Evolutionary conservation across 2,113 vertebrate species (phyloP).

Genomic region (Taxidea taxus): DNA sequence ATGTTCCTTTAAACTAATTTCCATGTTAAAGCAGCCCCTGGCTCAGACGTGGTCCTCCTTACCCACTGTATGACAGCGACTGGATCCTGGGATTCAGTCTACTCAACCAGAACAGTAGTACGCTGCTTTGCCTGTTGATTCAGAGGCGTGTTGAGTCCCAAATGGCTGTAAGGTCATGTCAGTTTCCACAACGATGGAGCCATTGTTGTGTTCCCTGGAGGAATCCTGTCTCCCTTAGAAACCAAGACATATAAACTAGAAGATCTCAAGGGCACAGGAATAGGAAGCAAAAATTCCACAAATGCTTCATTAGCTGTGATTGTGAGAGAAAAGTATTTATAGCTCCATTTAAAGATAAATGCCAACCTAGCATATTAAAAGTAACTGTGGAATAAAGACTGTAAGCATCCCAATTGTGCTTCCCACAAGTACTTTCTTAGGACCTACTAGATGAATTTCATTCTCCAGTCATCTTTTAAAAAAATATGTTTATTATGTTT

Average conservation of each 20-base stretch:
- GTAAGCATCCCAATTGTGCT: neutral
- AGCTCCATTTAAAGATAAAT: neutral
- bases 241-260: neutral
- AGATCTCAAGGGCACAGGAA: neutral
- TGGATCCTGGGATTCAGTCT: fast-evolving
- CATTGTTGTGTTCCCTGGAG: neutral
- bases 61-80: neutral
- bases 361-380: neutral
- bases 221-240: neutral
- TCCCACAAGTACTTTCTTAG: neutral
- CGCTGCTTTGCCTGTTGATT: neutral
- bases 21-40: neutral
- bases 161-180: neutral
- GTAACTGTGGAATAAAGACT: neutral
- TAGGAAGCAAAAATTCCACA: neutral
- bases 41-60: neutral
- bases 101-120: neutral
- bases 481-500: neutral
- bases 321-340: neutral
- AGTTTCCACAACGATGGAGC: neutral
- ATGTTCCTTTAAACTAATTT: neutral
- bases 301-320: neutral
- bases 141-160: neutral
- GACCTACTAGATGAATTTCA: neutral
- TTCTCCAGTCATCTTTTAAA: neutral